phyloP scores from a whole-genome alignment of 2,113 vertebrate genomes.

The Lophotis ruficrista region DNA sequence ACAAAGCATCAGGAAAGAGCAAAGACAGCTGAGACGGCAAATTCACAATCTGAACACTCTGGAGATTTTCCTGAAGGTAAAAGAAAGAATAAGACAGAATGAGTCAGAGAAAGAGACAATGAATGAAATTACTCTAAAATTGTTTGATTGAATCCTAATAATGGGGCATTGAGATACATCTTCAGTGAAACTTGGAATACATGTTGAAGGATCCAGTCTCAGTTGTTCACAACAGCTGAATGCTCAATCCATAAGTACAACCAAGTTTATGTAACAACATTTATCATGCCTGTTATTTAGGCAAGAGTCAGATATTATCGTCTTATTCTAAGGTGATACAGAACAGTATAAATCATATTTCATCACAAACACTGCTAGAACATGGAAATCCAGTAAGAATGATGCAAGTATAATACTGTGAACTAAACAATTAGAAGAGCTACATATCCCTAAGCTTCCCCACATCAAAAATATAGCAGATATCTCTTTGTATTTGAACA shows the following conservation, averaged over 20 bases:
- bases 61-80: not conserved
- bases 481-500: not conserved
- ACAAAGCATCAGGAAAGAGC: not conserved
- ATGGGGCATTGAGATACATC: not conserved
- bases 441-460: not conserved
- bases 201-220: not conserved
- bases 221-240: not conserved
- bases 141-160: not conserved
- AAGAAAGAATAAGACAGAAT: not conserved
- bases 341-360: not conserved
- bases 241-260: not conserved
- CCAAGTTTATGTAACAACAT: not conserved
- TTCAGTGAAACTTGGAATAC: not conserved
- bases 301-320: not conserved
- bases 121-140: not conserved
- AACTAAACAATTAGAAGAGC: not conserved
- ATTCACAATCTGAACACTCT: not conserved
- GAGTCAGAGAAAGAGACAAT: not conserved
- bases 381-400: not conserved
- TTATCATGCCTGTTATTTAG: not conserved
- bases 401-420: not conserved
- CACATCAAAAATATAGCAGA: not conserved
- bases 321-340: not conserved
- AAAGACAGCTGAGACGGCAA: slow-evolving; percentile 14
- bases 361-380: not conserved